Evolutionary conservation across 1,140 invertebrate species (phyloP).

Genomic region (Drosophila elegans): DNA sequence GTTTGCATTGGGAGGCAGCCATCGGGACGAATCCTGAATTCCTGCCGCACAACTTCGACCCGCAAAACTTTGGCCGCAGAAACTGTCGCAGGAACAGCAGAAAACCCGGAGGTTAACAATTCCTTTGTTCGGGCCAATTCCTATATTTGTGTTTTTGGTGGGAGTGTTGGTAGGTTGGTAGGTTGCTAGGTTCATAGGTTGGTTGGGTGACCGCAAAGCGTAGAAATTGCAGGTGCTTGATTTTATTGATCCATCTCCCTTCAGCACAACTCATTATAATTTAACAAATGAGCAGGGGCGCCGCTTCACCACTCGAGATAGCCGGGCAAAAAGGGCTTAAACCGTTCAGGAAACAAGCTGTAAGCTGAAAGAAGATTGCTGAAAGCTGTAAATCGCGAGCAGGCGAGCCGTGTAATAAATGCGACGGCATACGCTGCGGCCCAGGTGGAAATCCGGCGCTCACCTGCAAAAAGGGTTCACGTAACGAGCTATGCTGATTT

Average conservation of each 20-base stretch:
- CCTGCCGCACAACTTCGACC: conserved; percentile 27
- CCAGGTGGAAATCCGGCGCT: conserved; percentile 48
- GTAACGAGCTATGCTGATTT: conserved; percentile 68
- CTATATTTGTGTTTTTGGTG: conserved; percentile 16
- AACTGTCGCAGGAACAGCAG: conserved; percentile 29
- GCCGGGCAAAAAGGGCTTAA: conserved; percentile 71
- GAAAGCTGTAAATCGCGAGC: conserved; percentile 51
- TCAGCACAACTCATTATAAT: conserved; percentile 58
- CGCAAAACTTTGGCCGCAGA: conserved; percentile 35
- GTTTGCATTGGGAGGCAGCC: conserved; percentile 7
- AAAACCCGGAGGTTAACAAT: conserved; percentile 3
- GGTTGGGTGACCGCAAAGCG: conserved; percentile 23
- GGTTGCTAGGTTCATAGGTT: conserved; percentile 15
- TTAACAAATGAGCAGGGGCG: conserved; percentile 63
- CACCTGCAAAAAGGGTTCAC: conserved; percentile 32
- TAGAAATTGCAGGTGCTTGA: conserved; percentile 28
- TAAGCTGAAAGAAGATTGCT: conserved; percentile 32
- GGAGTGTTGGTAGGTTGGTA: not conserved
- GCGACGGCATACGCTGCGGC: conserved; percentile 52
- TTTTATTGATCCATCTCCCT: conserved; percentile 11
- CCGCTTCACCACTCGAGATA: conserved; percentile 44
- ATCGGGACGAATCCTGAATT: conserved; percentile 26
- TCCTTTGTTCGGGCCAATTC: conserved; percentile 17
- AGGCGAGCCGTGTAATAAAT: conserved; percentile 61
- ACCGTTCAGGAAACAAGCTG: conserved; percentile 64